These are phyloP conservation scores for Netelia virgata DNA, from an alignment of 2,888 invertebrate species.

Conservation along the genomic window DNA sequence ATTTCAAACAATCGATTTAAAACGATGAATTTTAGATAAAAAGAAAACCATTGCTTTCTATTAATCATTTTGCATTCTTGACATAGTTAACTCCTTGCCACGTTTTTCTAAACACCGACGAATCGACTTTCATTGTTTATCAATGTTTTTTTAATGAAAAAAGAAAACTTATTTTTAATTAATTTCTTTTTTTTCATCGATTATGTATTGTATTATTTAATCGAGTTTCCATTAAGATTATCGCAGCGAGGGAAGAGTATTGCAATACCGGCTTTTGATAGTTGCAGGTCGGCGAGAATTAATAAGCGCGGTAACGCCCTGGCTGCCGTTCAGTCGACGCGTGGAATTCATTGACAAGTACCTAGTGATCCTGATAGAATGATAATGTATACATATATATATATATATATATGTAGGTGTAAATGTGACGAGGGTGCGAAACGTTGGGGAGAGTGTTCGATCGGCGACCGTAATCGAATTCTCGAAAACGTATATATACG, in stretches of 20 bases:
- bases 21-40: no score
- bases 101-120: no score
- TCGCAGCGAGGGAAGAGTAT: neutral
- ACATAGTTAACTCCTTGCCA: no score
- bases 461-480: conserved; percentile 59
- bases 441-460: conserved; percentile 31
- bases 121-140: no score
- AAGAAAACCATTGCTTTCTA: no score
- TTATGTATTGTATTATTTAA: neutral
- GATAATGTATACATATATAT: neutral
- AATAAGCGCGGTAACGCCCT: conserved; percentile 7
- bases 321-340: neutral
- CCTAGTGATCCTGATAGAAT: conserved; percentile 41
- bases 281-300: conserved; percentile 6
- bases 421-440: conserved; percentile 26
- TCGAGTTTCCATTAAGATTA: neutral
- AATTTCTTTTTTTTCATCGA: no score
- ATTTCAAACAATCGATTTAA: no score
- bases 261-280: neutral
- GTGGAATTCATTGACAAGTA: conserved; percentile 33
- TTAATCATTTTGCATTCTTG: no score
- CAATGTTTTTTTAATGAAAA: no score
- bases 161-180: no score
- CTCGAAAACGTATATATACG: conserved; percentile 47
- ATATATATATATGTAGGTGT: neutral